A percentile compares a stretch with the other conserved stretches of the same genome.
phyloP scores from a whole-genome alignment of 2,797 vertebrate genomes.

The Columba guinea region DNA sequence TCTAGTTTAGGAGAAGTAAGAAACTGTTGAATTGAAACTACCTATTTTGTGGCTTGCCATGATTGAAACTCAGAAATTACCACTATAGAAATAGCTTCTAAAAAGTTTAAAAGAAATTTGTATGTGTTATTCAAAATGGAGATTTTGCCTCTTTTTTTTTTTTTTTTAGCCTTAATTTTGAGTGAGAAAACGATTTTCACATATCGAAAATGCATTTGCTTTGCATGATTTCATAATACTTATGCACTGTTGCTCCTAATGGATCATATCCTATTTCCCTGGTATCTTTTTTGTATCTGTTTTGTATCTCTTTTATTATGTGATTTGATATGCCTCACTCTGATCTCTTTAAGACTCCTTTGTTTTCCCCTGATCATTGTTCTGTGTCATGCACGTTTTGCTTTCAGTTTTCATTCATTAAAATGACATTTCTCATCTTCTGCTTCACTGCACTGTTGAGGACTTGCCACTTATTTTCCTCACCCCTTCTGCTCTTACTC shows the following conservation, averaged over 20 bases:
- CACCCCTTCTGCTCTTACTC: neutral
- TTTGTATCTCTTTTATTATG: neutral
- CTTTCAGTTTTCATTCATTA: constrained; percentile 34
- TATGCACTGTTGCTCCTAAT: neutral
- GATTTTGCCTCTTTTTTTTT: neutral
- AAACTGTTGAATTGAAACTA: neutral
- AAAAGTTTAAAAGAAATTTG: neutral
- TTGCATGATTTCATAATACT: neutral
- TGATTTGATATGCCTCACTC: neutral
- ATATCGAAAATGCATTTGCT: neutral
- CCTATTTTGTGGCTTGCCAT: neutral
- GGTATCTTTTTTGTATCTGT: neutral
- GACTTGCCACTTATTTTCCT: neutral
- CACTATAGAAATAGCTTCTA: neutral
- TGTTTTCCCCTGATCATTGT: neutral
- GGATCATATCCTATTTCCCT: neutral
- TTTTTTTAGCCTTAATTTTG: neutral
- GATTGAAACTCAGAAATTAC: neutral
- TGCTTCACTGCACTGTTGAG: neutral
- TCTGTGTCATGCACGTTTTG: neutral
- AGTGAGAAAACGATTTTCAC: neutral
- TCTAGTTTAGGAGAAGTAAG: neutral
- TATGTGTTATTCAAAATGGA: neutral
- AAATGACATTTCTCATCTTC: constrained; percentile 29
- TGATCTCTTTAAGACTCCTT: neutral